phyloP scores from a whole-genome alignment of 1,140 invertebrate genomes.

The Kradibia gibbosae region DNA sequence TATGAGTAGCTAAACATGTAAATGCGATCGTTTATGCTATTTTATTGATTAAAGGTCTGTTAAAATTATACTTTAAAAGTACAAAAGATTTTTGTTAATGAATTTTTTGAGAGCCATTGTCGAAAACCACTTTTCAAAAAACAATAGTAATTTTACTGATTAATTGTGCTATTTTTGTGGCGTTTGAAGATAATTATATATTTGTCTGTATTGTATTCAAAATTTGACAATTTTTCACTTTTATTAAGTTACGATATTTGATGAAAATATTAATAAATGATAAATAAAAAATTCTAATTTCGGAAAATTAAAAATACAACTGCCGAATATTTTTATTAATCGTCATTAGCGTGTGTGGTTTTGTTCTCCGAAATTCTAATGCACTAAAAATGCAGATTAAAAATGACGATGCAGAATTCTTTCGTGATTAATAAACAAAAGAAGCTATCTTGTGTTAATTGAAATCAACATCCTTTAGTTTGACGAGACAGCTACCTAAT shows the following conservation, averaged over 20 bases:
- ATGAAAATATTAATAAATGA: too few relatives aligned
- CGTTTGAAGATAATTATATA: too few relatives aligned
- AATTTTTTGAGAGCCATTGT: background rate
- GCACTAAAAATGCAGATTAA: background rate
- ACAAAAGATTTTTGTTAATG: background rate
- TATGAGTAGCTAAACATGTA: background rate
- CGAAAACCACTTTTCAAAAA: too few relatives aligned
- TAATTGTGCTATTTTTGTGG: too few relatives aligned
- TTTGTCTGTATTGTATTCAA: too few relatives aligned
- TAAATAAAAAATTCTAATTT: too few relatives aligned
- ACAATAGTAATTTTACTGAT: too few relatives aligned
- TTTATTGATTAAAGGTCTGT: background rate
- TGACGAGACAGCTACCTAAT: background rate
- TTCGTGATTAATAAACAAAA: background rate
- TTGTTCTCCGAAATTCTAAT: background rate
- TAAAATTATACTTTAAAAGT: background rate
- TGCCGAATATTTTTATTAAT: background rate
- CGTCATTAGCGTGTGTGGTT: background rate
- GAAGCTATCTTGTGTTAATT: background rate
- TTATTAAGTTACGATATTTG: too few relatives aligned
- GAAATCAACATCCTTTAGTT: background rate
- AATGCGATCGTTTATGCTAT: conserved; percentile 14
- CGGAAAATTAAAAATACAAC: background rate
- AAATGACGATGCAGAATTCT: background rate
- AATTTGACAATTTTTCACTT: too few relatives aligned